A percentile compares a stretch with the other conserved stretches of the same genome.
Conservation (phyloP, 2,113 vertebrate genomes). For the Tor tambroides region DNA sequence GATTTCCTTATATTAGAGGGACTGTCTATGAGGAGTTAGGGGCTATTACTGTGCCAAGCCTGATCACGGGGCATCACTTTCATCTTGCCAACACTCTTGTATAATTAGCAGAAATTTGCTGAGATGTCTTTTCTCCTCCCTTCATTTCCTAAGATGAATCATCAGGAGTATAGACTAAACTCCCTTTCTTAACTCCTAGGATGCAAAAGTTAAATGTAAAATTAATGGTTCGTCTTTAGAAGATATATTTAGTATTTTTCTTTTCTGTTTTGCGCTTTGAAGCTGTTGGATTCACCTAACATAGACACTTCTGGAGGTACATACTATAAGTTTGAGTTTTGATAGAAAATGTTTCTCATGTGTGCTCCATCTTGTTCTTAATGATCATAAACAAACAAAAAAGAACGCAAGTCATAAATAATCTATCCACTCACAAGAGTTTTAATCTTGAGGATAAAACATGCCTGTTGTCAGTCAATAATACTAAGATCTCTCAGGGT, state of each 20-base stretch:
- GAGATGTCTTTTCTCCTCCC: conserved; percentile 58
- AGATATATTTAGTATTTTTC: neutral
- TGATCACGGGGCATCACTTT: conserved; percentile 67
- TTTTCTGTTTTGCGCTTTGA: neutral
- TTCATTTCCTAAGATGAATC: conserved; percentile 51
- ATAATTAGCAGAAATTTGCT: conserved; percentile 64
- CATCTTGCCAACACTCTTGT: conserved; percentile 58
- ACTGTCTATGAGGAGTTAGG: conserved; percentile 41
- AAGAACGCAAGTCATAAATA: neutral
- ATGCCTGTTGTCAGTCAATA: neutral
- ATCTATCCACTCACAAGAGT: neutral
- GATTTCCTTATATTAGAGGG: conserved; percentile 55
- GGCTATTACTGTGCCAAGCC: conserved; percentile 55
- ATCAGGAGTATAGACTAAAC: conserved; percentile 38
- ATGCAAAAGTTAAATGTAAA: conserved; percentile 19
- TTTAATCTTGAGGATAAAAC: neutral
- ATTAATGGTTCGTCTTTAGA: neutral
- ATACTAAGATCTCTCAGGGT: neutral
- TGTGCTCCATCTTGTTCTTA: neutral
- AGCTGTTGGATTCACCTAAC: conserved; percentile 10
- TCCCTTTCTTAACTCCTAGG: conserved; percentile 37
- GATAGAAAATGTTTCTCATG: neutral
- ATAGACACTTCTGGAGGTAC: neutral
- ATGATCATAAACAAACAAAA: neutral
- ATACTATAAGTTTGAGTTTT: neutral